Base-by-base conservation (phyloP, 2,113 vertebrate genomes). In the Semicossyphus pulcher region DNA sequence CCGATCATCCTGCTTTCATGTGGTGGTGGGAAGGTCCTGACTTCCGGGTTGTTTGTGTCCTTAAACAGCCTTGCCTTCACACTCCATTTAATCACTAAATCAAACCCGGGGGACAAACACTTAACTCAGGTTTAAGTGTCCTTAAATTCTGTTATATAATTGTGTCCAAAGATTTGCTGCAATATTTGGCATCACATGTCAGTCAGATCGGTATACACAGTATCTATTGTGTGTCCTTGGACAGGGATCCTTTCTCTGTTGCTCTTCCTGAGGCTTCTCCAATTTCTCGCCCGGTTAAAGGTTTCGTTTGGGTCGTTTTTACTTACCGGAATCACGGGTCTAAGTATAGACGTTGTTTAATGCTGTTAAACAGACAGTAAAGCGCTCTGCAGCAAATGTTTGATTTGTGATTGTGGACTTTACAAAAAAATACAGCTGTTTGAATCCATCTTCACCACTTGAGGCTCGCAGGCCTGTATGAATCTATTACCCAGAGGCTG, bases 11-110 rank as follows among this genome's bases (percentile, higher is more conserved):
- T 69, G 1, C 29, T 81, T 76, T 82, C 44, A 52, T 64, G 52
- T 68, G 41, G 60, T 60, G 61, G 39, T 67, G 68, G 72, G 76
- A 81, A 78, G 67, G 21, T 65, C 66, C 18, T 60, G 28, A 83
- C 58, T 62, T 48, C 39, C 25, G 20, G 16, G 72, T 32, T 41
- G 7, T 57, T 70, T 7, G 10, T 65, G 31, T 66, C n/a, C 9
- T 36, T 41, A 21, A 45, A 58, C 31, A 18, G 12, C 41, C 18
- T 18, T 44, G n/a, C 44, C 11, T 23, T 42, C 58, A 53, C n/a
- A 53, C 10, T 34, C 45, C 8, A 15, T 49, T 41, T 14, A 34
- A 18, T 69, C 4, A 39, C 16, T 60, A 18, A 53, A 32, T 28
- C 15, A 57, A 67, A 39, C 15, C 11, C 8, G 6, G 16, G 29